Base-by-base conservation (phyloP, 2,797 vertebrate species). In the Tenualosa ilisha region DNA sequence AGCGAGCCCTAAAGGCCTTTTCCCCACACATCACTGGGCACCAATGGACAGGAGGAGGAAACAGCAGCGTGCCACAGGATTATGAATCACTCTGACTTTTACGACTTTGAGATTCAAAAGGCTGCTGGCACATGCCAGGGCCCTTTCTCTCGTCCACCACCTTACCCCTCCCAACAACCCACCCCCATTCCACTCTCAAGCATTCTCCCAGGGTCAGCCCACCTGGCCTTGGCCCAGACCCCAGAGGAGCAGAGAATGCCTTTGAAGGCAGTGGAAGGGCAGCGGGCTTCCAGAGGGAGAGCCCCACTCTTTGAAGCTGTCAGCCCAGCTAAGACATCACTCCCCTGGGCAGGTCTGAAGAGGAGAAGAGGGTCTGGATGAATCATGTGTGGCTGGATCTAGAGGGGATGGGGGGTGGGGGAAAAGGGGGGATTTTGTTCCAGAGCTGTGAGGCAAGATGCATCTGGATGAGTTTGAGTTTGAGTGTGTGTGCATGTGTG, bases 251-350 rank as follows among this genome's bases (percentile, higher is more conserved):
- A 46, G 8, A 79, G 65, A 86, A 83, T 50, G 65, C 46, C 87
- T 94, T 93, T 92, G 93, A 94, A 91, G 90, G 89, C 24, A 91
- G 6, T 56, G 65, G 86, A 53, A 53, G 31, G 68, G 24, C 56
- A 49, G 8, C 40, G 49, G 56, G 81, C 72, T 46, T 51, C 83
- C 8, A 40, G 43, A 40, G 61, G 63, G 81, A 82, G 51, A 37
- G 22, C 2, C 68, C 40, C 0, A 15, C 68, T 75, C 37, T 43
- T 40, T 40, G 37, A 43, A 75, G 68, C 68, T 0, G 6, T 37
- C 12, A 43, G 68, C 68, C 68, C 68, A 40, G 63, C 68, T 20
- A 75, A 75, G 68, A 75, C 68, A 75, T 75, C 68, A 75, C 68
- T 75, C 68, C 68, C 68, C 15, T 75, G 68, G 31, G 68, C 17